Conservation (phyloP, 2,888 invertebrate genomes). For the Calameuta filiformis region DNA sequence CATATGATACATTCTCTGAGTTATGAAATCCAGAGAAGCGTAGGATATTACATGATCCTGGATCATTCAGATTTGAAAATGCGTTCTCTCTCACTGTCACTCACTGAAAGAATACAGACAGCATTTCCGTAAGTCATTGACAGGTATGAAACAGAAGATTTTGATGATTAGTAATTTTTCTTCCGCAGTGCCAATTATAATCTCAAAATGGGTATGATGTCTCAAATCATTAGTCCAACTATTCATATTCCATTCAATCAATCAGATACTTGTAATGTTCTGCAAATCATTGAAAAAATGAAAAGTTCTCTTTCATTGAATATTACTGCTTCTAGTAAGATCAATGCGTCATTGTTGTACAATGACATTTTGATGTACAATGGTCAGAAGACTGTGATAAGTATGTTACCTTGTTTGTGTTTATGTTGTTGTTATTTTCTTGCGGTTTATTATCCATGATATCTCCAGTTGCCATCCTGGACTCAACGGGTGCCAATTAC, state of each 20-base stretch:
- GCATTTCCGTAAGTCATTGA: slow-evolving; percentile 36
- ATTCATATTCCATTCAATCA: slow-evolving; percentile 35
- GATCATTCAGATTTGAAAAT: slow-evolving; percentile 32
- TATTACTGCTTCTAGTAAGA: too few species aligned
- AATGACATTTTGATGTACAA: slow-evolving; percentile 34
- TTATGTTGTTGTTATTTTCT: slow-evolving; percentile 7
- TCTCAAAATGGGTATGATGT: slow-evolving; percentile 40
- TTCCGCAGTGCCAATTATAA: slow-evolving; percentile 28
- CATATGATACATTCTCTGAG: slow-evolving; percentile 37
- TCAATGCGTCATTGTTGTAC: slow-evolving; percentile 15
- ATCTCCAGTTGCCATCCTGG: slow-evolving; percentile 37
- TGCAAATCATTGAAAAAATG: slow-evolving; percentile 21
- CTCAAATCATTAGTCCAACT: slow-evolving; percentile 24
- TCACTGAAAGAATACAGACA: slow-evolving; percentile 30
- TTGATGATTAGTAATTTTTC: background rate
- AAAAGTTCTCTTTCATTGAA: too few species aligned
- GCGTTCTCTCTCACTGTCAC: slow-evolving; percentile 28
- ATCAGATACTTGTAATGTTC: slow-evolving; percentile 32
- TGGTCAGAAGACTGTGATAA: slow-evolving; percentile 37
- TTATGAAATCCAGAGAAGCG: slow-evolving; percentile 38
- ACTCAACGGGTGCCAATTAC: slow-evolving; percentile 22
- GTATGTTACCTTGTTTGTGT: slow-evolving; percentile 22
- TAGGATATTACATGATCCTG: slow-evolving; percentile 39
- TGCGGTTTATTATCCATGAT: background rate
- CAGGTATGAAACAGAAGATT: background rate